These are phyloP conservation scores for Bactericera cockerelli DNA, from an alignment of 1,140 invertebrate genomes.

Conservation along the genomic window DNA sequence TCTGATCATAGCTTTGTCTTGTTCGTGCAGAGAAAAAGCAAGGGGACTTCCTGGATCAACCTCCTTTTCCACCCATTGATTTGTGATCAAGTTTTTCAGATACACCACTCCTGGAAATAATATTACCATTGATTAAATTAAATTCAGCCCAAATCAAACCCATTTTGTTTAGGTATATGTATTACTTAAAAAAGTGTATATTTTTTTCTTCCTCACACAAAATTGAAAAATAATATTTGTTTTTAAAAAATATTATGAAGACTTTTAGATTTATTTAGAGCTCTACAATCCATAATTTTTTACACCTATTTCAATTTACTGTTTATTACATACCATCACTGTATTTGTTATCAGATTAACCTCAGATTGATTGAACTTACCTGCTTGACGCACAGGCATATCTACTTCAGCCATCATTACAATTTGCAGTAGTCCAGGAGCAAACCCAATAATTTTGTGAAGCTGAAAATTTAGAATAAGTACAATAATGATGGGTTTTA, in stretches of 20 bases:
- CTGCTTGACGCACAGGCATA: conserved; percentile 86
- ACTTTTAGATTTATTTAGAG: too few species aligned
- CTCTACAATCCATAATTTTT: too few species aligned
- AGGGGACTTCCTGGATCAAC: conserved; percentile 49
- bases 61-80: conserved; percentile 79
- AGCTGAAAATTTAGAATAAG: conserved; percentile 54
- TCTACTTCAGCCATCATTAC: conserved; percentile 79
- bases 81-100: conserved; percentile 84
- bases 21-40: conserved; percentile 84
- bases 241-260: too few species aligned
- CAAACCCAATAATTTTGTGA: conserved; percentile 92
- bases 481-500: conserved; percentile 3
- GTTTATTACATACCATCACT: too few species aligned
- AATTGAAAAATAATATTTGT: too few species aligned
- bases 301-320: too few species aligned
- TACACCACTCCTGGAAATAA: conserved; percentile 64
- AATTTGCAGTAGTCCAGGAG: conserved; percentile 80
- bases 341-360: too few species aligned
- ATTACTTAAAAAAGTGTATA: conserved; percentile 12
- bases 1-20: conserved; percentile 84
- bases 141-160: too few species aligned
- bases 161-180: too few species aligned
- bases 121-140: too few species aligned
- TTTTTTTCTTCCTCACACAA: too few species aligned
- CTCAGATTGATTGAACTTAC: conserved; percentile 32